Conservation (phyloP, 2,797 vertebrate genomes). For the Meriones psammophilus region DNA sequence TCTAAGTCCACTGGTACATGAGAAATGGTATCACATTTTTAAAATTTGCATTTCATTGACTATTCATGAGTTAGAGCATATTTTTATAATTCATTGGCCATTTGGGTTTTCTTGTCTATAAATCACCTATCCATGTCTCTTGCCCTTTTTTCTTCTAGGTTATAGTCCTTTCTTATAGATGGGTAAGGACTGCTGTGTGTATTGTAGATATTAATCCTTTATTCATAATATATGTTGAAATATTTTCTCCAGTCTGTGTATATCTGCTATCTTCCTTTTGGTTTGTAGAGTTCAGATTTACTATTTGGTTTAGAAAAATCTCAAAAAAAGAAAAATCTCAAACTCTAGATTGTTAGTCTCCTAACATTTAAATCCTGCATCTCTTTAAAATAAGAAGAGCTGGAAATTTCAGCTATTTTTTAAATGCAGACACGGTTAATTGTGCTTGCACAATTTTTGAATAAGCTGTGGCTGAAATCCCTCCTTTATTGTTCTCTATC, state of each 20-base stretch:
- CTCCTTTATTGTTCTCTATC: not conserved
- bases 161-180: not conserved
- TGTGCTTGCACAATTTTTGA: not conserved
- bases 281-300: conserved; percentile 56
- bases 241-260: not conserved
- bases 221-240: not conserved
- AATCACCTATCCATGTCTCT: not conserved
- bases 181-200: not conserved
- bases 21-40: not conserved
- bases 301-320: conserved; percentile 64
- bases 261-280: conserved; percentile 38
- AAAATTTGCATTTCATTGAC: not conserved
- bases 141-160: not conserved
- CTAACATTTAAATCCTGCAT: conserved; percentile 35
- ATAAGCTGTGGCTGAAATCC: not conserved
- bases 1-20: not conserved
- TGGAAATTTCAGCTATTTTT: not conserved
- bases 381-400: conserved; percentile 59
- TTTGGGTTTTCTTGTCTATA: not conserved
- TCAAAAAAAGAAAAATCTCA: not conserved
- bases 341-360: not conserved
- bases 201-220: not conserved
- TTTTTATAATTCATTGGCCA: not conserved
- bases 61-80: not conserved
- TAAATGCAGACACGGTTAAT: not conserved